A percentile compares a stretch with the other conserved stretches of the same genome.
These are phyloP conservation scores for Bucorvus abyssinicus DNA, from an alignment of 2,797 vertebrate species.

Conservation along the genomic window DNA sequence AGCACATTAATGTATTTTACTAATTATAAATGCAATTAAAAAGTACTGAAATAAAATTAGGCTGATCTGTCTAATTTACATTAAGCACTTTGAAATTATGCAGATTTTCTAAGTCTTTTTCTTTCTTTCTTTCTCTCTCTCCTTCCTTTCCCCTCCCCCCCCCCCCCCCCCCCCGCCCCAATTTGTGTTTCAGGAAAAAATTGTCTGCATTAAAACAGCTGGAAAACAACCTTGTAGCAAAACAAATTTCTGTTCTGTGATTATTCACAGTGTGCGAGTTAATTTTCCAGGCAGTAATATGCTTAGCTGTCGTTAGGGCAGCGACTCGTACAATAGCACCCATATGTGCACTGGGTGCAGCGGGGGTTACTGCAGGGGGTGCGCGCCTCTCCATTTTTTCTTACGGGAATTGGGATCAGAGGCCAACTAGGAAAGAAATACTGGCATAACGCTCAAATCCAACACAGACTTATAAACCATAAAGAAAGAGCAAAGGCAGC, in stretches of 20 bases:
- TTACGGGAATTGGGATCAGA: constrained; percentile 4
- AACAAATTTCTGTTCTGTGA: constrained; percentile 79
- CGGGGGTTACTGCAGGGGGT: neutral
- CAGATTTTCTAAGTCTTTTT: constrained; percentile 70
- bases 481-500: neutral
- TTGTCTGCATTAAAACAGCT: constrained; percentile 78
- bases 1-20: constrained; percentile 80
- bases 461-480: constrained; percentile 15
- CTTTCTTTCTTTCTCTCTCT: neutral
- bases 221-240: constrained; percentile 78
- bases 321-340: constrained; percentile 51
- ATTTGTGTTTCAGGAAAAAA: constrained; percentile 72
- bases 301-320: constrained; percentile 51
- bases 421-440: constrained; percentile 51
- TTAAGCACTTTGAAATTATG: constrained; percentile 80
- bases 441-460: neutral
- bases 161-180: no score
- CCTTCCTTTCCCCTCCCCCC: no score
- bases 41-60: constrained; percentile 83
- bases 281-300: constrained; percentile 73
- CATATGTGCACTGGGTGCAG: neutral
- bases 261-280: constrained; percentile 79
- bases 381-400: neutral
- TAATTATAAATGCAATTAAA: constrained; percentile 86
- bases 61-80: constrained; percentile 80